Base-by-base conservation (phyloP, 2,888 invertebrate species). In the Plagodis dolabraria region DNA sequence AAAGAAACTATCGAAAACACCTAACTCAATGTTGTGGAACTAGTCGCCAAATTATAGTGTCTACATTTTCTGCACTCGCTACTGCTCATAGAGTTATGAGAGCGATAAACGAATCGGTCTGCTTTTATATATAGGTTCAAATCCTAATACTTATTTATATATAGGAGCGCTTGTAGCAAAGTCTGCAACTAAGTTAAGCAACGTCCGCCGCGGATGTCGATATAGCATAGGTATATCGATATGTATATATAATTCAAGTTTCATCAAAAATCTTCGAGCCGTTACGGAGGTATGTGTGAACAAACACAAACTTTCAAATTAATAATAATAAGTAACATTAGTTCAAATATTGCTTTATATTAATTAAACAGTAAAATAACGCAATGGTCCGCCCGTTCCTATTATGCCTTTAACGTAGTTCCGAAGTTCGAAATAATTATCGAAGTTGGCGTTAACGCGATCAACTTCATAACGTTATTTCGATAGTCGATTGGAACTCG, bases 401-500 rank as follows among this genome's bases (percentile, higher is more conserved):
- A 47, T 52, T 47, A 35, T 40, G 38, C 22, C 40, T 49, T 44
- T 34, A 36, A 44, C 34, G 36, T 10, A 52, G 42, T 46, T 33
- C 38, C 5, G 34, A 53, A 47, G 34, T 59, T 49, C 2, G 35
- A 34, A 22, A 46, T 59, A 53, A 59, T 59, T 35, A 46, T 47
- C 11, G 11, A 60, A 60, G 45, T 62, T 50, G 7, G 22, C 7
- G 22, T n/a, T 46, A 46, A 65, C 44, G 49, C 46, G 52, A 53
- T 54, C 38, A 53, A 60, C 50, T 22, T 50, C 45, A 43, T 53
- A 45, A 51, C 53, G 49, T 9, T 49, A 45, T 53, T 51, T 47
- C 50, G 53, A 57, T 61, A 53, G 57, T 34, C 55, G 53, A 49
- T 52, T 38, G 53, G 55, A 36, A 42, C 10, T 49, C 38, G 0